Conservation (phyloP, 2,888 invertebrate genomes). For the Thelaira solivaga region DNA sequence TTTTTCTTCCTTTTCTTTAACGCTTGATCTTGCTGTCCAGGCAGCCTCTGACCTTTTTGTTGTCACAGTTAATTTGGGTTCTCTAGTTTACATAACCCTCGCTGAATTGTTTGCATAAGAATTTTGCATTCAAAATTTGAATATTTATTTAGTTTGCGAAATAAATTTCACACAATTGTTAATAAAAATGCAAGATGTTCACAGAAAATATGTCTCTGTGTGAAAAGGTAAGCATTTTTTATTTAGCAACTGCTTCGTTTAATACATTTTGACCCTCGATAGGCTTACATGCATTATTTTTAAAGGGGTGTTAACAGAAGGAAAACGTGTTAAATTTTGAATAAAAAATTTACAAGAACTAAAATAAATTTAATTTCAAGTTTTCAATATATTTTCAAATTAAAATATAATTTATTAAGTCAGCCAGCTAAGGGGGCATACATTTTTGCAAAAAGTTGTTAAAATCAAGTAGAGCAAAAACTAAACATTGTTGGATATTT, state of each 20-base stretch:
- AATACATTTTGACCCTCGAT: conserved; percentile 29
- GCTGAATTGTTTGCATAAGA: conserved; percentile 41
- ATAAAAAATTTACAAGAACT: background rate
- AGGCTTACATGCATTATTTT: background rate
- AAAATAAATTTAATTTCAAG: background rate
- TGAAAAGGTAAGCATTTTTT: background rate
- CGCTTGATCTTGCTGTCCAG: conserved; percentile 57
- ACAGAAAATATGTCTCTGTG: background rate
- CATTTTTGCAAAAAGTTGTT: no score
- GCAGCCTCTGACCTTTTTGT: conserved; percentile 68
- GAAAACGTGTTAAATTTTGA: conserved; percentile 38
- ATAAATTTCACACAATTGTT: conserved; percentile 44
- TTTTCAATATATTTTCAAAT: background rate
- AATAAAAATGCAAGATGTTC: conserved; percentile 55
- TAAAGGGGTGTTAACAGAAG: background rate
- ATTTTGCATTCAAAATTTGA: conserved; percentile 45
- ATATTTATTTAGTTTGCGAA: conserved; percentile 38
- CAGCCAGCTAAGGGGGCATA: no score
- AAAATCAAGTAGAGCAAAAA: no score
- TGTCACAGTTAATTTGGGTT: conserved; percentile 69
- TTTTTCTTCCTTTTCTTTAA: conserved; percentile 20
- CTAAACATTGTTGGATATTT: no score
- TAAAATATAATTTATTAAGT: no score
- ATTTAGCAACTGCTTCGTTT: conserved; percentile 9
- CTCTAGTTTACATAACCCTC: conserved; percentile 45